These are phyloP conservation scores for Sinella curviseta DNA, from an alignment of 1,140 invertebrate species.

Conservation along the genomic window DNA sequence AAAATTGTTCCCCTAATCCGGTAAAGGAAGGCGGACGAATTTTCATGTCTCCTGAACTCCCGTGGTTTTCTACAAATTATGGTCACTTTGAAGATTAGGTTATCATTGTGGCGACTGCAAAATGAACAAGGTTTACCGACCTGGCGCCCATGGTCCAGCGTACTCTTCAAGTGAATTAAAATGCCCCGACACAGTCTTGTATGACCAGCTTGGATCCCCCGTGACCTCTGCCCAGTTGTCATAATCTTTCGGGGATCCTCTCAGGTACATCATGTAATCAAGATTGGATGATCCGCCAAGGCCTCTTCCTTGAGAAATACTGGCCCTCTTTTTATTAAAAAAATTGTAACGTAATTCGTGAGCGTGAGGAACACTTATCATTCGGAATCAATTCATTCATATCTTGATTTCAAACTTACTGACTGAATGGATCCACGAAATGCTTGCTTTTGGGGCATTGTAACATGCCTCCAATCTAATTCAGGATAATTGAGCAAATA, in stretches of 20 bases:
- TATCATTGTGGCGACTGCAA: not conserved
- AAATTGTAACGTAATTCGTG: not conserved
- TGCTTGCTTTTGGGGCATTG: constrained; percentile 34
- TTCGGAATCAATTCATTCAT: not conserved
- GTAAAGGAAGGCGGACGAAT: constrained; percentile 15
- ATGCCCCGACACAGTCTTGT: constrained; percentile 28
- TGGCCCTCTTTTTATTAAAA: constrained; percentile 22
- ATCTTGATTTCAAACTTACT: constrained; percentile 2
- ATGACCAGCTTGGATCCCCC: constrained; percentile 38
- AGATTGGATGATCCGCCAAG: constrained; percentile 38
- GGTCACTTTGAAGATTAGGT: not conserved
- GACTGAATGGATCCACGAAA: constrained; percentile 16
- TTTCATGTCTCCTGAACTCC: constrained; percentile 17
- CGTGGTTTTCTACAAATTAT: constrained; percentile 33
- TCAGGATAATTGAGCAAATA: constrained; percentile 30
- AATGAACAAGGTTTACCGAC: not conserved
- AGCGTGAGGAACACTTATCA: not conserved
- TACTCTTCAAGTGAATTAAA: constrained; percentile 46
- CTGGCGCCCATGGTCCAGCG: constrained; percentile 4
- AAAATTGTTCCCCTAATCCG: constrained; percentile 49
- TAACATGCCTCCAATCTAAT: constrained; percentile 38
- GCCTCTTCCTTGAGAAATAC: constrained; percentile 37
- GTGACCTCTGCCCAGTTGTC: constrained; percentile 42
- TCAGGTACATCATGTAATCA: constrained; percentile 29
- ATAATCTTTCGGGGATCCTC: constrained; percentile 41